Evolutionary conservation across 2,113 vertebrate genomes (phyloP), one percentile per base, ranked within the genome.

Genomic region (Polyodon spathula): DNA sequence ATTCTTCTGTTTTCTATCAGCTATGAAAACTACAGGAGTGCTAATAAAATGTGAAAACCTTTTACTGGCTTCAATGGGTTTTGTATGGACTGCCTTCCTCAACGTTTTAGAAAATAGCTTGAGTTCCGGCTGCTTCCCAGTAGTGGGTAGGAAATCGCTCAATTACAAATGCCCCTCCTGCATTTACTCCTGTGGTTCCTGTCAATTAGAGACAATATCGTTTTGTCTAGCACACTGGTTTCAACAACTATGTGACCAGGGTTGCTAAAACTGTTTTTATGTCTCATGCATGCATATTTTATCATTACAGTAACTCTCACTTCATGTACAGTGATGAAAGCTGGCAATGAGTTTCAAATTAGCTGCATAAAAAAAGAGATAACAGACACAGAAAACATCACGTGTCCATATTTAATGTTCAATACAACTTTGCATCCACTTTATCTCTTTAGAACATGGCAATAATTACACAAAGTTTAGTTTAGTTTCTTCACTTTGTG

Each of bases 101-200:
- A 39, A 48, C 43, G 40, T 60, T 37, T 39, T 37, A 27, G 27
- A 27, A 27, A 27, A 27, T 3, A 27, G 27, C n/a, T n/a, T n/a
- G n/a, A 46, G 44, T 46, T 8, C 44, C 14, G 52, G 8, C 27
- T 37, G 40, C 5, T 12, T 65, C 63, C 58, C 51, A 54, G 58
- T 37, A 27, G 58, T 54, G 17, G 40, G 52, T 56, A 54, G 52
- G 52, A 27, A 53, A 60, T 17, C 27, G 50, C 50, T 60, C 63
- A 48, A 60, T 59, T 44, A 27, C 57, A 58, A 46, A 59, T 54
- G 27, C 48, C 15, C 40, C 63, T 11, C 42, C 41, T 44, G 40
- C 16, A n/a, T 62, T 61, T 37, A 4, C 40, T 15, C 27, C 51
- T 12, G 42, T 41, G n/a, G 37, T 14, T 48, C 17, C 58, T 60